Percentiles rank a stretch among this genome's conserved stretches.
phyloP scores from a whole-genome alignment of 92 coral and sea anemone genomes.

The Metridium senile region DNA sequence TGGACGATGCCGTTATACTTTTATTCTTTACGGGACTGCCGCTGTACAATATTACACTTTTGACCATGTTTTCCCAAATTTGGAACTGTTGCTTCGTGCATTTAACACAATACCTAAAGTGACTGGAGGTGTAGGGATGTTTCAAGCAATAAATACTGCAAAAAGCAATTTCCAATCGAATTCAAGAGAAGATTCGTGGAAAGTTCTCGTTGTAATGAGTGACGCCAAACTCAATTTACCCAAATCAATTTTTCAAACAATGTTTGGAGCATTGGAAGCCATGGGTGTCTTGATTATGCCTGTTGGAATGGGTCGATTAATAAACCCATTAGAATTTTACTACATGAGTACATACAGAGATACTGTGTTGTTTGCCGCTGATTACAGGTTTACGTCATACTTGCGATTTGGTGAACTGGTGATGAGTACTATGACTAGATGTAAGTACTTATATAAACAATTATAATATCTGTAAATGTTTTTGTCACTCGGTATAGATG shows the following conservation, averaged over 20 bases:
- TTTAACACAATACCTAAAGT: constrained; percentile 13
- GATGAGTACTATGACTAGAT: constrained; percentile 18
- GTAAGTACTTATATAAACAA: constrained; percentile 38
- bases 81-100: constrained; percentile 34
- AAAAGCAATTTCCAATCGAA: constrained; percentile 2
- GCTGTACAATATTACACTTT: constrained; percentile 29
- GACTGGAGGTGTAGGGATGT: constrained; percentile 8
- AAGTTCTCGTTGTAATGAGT: constrained; percentile 34
- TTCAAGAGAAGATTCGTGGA: constrained; percentile 32
- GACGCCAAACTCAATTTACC: constrained; percentile 4
- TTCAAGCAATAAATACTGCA: constrained; percentile 7
- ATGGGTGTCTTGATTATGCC: constrained; percentile 30
- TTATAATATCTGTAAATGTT: too few relatives aligned
- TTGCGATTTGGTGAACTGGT: constrained; percentile 19
- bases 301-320: constrained; percentile 24
- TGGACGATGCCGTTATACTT: constrained; percentile 36
- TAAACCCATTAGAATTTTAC: constrained; percentile 25
- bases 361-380: constrained; percentile 23
- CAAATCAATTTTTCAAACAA: background rate
- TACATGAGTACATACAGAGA: constrained; percentile 31
- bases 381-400: constrained; percentile 21
- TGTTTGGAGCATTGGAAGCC: constrained; percentile 11
- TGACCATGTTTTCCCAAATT: constrained; percentile 16
- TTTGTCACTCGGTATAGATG: too few relatives aligned
- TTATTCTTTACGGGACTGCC: constrained; percentile 23